Base-by-base conservation (phyloP, 2,797 vertebrate genomes). In the Danio jaintianensis region DNA sequence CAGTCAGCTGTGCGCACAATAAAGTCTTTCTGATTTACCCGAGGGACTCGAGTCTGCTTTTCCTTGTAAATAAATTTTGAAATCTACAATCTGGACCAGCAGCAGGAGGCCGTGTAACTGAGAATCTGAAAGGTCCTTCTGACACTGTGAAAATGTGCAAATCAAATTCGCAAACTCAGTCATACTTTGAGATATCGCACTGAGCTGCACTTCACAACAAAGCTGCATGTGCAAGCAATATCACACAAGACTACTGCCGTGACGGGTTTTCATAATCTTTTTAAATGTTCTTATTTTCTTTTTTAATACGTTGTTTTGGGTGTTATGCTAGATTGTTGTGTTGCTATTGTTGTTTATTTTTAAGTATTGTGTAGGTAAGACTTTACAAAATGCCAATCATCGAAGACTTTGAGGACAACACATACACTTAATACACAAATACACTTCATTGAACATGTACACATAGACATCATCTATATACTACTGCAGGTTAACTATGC, bases 51-150 rank as follows among this genome's bases (percentile, higher is more conserved):
- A 18, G 53, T 43, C 38, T 61, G 16, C 1, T 16, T 52, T 45
- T 52, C 42, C 36, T 18, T 63, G 59, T 13, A 72, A 56, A 72
- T 15, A 55, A 52, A 53, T 74, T 53, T 22, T 63, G 22, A 72
- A 67, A 42, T 20, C 61, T 55, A 29, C 75, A 72, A 74, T 67
- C 69, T 74, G 75, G 63, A 61, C 43, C 43, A 53, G 42, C 56
- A 69, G 56, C 69, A 68, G 61, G 36, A 79, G 55, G 58, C 66
- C 22, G 66, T 66, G 72, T 75, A 38, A 48, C 52, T 56, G 71
- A 64, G 47, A 70, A 56, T 45, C 40, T 64, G 38, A 63, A 63
- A 82, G 80, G 47, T 76, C 29, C 42, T 56, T 71, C 40, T 55
- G 63, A 74, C 64, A 45, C 75, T 42, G 50, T 7, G 22, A 55